Evolutionary conservation across 1,140 invertebrate species (phyloP), one percentile per base, ranked within the genome.

Genomic region (Hestina assimilis): DNA sequence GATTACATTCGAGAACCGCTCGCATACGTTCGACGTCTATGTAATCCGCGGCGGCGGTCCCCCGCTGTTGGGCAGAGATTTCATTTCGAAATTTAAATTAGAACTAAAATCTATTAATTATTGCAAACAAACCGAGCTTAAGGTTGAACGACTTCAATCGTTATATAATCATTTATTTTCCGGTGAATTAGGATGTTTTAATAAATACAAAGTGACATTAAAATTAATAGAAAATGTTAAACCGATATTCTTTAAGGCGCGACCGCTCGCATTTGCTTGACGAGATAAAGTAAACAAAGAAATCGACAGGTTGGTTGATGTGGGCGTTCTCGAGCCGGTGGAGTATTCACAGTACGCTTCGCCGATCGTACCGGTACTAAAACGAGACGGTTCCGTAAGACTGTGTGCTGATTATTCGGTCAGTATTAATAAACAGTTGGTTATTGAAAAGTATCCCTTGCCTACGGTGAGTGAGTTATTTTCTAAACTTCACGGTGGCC

Each of bases 371-470:
- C n/a, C n/a, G n/a, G n/a, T n/a, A n/a, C 6, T 75, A 24, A 89
- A 89, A 59, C 54, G 56, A 7, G 63, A 82, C 56, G 73, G 74
- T 4, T 58, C 50, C 1, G 50, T 87, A 23, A 59, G 84, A 8
- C 42, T 89, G 2, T 89, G 71, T 61, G 79, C 64, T 1, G 83
- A 89, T 65, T 88, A 68, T 24, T 72, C 74, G 38, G 61, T 53
- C 17, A 69, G 63, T 31, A 40, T 77, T n/a, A n/a, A n/a, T n/a
- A n/a, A n/a, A n/a, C n/a, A n/a, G n/a, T n/a, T n/a, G n/a, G n/a
- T n/a, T n/a, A n/a, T n/a, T n/a, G n/a, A n/a, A n/a, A n/a, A n/a
- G n/a, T n/a, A n/a, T n/a, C n/a, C n/a, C n/a, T n/a, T n/a, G n/a
- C n/a, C n/a, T n/a, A n/a, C n/a, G n/a, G n/a, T n/a, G n/a, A n/a